Evolutionary conservation across 2,797 vertebrate species (phyloP).

Genomic region (Sebastes nivosus): DNA sequence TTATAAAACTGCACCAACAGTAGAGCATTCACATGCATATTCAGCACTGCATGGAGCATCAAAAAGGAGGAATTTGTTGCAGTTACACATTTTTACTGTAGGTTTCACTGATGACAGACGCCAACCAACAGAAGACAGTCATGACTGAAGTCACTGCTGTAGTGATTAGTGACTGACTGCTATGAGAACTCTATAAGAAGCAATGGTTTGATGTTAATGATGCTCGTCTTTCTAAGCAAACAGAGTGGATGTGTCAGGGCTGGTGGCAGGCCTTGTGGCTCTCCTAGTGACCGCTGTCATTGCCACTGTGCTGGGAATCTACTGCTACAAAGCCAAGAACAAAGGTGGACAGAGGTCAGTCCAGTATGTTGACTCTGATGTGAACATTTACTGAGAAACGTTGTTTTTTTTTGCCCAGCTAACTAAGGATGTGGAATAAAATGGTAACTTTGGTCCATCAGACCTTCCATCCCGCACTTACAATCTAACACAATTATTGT

Average conservation of each 20-base stretch:
- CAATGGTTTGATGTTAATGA: not conserved
- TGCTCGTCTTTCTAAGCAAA: conserved; percentile 39
- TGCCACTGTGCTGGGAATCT: conserved; percentile 74
- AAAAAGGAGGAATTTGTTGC: not conserved
- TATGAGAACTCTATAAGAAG: not conserved
- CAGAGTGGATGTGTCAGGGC: conserved; percentile 73
- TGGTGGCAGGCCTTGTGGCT: conserved; percentile 79
- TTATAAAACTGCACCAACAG: not conserved
- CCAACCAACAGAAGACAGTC: not conserved
- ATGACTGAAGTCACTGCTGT: not conserved
- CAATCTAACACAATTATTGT: not conserved
- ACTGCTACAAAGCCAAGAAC: conserved; percentile 76
- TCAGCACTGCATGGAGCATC: not conserved
- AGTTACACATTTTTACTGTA: not conserved
- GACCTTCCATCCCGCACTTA: not conserved
- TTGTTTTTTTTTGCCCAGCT: not conserved
- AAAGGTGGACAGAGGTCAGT: conserved; percentile 45
- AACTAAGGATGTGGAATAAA: too few relatives aligned
- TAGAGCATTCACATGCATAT: not conserved
- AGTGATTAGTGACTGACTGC: not conserved
- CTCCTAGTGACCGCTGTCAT: conserved; percentile 58
- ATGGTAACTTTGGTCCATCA: not conserved
- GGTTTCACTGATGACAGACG: not conserved
- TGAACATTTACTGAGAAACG: not conserved
- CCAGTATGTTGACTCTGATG: conserved; percentile 49